These are phyloP conservation scores for Pardalotus punctatus DNA, from an alignment of 2,113 vertebrate species.

Conservation along the genomic window DNA sequence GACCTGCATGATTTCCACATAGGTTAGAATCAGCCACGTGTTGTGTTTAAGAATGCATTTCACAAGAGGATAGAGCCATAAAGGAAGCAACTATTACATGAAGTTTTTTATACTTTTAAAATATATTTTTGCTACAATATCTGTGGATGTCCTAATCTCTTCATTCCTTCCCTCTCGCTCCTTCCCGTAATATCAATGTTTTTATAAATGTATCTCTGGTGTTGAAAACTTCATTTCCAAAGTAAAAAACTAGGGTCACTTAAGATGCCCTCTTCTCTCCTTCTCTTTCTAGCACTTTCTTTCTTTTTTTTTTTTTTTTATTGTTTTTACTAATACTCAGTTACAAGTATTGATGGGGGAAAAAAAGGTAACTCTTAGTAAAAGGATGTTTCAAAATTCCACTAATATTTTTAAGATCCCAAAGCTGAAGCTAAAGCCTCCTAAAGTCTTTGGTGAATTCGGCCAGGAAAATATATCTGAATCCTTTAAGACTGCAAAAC, in stretches of 20 bases:
- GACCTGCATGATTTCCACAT: background rate
- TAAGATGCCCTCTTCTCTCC: background rate
- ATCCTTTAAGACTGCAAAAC: background rate
- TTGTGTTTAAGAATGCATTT: background rate
- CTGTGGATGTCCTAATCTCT: background rate
- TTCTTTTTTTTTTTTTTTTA: too few species aligned
- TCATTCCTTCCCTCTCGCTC: background rate
- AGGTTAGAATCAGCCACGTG: background rate
- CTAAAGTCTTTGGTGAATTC: background rate
- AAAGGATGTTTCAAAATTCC: background rate
- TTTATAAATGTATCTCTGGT: background rate
- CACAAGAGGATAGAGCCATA: background rate
- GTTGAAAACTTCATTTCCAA: background rate
- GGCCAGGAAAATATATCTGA: background rate
- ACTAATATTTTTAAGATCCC: background rate
- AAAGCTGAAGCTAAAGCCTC: background rate
- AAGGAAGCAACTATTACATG: background rate
- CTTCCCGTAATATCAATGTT: background rate
- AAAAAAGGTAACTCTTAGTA: background rate
- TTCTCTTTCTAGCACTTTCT: background rate
- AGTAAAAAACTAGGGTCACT: background rate
- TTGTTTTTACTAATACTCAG: background rate
- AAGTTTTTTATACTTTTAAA: background rate
- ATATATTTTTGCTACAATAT: background rate
- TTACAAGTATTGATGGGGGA: background rate